phyloP scores from a whole-genome alignment of 2,888 invertebrate genomes.

The Tineola bisselliella region DNA sequence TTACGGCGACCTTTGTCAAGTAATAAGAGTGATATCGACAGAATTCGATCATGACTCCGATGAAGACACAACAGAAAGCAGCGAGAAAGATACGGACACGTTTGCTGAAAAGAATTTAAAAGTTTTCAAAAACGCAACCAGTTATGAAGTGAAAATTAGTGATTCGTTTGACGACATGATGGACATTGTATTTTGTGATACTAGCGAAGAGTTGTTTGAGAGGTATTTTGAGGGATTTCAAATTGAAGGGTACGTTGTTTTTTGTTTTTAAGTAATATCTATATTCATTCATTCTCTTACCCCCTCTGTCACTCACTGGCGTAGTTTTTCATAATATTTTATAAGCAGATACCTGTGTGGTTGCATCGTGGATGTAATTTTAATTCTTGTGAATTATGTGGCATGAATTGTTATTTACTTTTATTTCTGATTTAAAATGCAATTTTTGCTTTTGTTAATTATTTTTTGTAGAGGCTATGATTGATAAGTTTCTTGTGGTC shows the following conservation, averaged over 20 bases:
- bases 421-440: too few species aligned
- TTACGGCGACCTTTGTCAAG: constrained; percentile 81
- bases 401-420: too few species aligned
- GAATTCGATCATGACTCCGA: constrained; percentile 77
- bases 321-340: not conserved
- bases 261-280: too few species aligned
- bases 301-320: too few species aligned
- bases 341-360: too few species aligned
- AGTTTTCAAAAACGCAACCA: constrained; percentile 42
- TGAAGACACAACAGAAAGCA: constrained; percentile 31
- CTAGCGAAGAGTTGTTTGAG: constrained; percentile 79
- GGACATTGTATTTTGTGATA: constrained; percentile 88
- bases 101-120: constrained; percentile 68
- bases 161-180: constrained; percentile 84
- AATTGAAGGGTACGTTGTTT: constrained; percentile 73
- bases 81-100: constrained; percentile 24
- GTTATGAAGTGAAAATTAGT: constrained; percentile 32
- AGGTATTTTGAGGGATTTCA: constrained; percentile 85
- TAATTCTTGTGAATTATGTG: too few species aligned
- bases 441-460: too few species aligned
- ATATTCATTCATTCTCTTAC: too few species aligned
- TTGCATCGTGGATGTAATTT: too few species aligned
- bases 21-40: constrained; percentile 81
- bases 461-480: too few species aligned
- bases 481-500: too few species aligned